phyloP scores from a whole-genome alignment of 2,888 invertebrate genomes.

The Standfussiana lucernea region DNA sequence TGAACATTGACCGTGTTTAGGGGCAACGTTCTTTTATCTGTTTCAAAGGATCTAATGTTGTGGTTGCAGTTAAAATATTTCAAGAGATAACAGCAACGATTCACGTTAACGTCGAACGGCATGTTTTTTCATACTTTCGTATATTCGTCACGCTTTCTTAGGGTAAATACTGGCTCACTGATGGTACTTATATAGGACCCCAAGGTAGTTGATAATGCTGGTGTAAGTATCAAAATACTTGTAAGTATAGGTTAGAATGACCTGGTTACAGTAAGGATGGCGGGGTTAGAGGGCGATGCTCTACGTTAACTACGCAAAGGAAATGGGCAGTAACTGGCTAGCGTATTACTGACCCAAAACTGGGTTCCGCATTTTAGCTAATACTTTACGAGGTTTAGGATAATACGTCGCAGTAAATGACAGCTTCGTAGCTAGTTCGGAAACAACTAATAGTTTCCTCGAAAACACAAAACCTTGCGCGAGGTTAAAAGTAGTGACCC shows the following conservation, averaged over 20 bases:
- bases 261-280: conserved; percentile 39
- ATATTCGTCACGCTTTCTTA: conserved; percentile 54
- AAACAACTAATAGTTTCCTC: conserved; percentile 14
- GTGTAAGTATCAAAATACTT: conserved; percentile 14
- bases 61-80: conserved; percentile 52
- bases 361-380: conserved; percentile 26
- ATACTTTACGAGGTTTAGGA: conserved; percentile 4
- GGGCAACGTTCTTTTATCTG: conserved; percentile 77
- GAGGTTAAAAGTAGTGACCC: conserved; percentile 15
- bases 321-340: conserved; percentile 49
- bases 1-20: conserved; percentile 66
- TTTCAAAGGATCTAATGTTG: conserved; percentile 60
- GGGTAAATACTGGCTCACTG: conserved; percentile 30
- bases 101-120: conserved; percentile 31
- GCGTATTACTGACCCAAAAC: conserved; percentile 38
- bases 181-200: conserved; percentile 5
- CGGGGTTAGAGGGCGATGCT: conserved; percentile 50
- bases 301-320: conserved; percentile 31
- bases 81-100: conserved; percentile 43
- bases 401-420: not conserved
- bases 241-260: conserved; percentile 28
- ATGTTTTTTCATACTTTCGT: conserved; percentile 44
- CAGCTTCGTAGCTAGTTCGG: not conserved
- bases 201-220: conserved; percentile 4
- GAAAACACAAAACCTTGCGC: not conserved